Percentiles rank a stretch among this genome's conserved stretches.
Conservation (phyloP, 2,888 invertebrate genomes). For the Andrena fulva region DNA sequence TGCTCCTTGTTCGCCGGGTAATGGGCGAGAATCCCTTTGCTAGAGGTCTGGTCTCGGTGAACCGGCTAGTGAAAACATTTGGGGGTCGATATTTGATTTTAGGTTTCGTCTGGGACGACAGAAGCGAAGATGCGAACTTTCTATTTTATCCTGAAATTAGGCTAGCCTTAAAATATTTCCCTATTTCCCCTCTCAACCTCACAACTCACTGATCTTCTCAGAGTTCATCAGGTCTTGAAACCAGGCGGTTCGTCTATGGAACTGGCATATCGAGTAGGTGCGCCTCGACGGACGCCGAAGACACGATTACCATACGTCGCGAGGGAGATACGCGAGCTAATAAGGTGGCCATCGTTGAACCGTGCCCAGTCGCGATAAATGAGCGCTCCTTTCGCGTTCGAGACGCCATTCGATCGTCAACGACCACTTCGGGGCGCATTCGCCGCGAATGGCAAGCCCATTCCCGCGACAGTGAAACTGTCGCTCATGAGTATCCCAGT, state of each 20-base stretch:
- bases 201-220: no score
- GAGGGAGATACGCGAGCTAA: constrained; percentile 38
- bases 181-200: no score
- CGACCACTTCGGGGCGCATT: constrained; percentile 34
- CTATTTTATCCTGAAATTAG: neutral
- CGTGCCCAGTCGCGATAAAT: constrained; percentile 33
- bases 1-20: neutral
- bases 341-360: constrained; percentile 38
- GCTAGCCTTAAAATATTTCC: no score
- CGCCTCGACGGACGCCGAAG: constrained; percentile 71
- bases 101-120: neutral
- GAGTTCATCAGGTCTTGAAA: neutral
- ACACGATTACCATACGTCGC: constrained; percentile 63
- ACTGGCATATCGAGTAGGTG: constrained; percentile 70
- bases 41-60: neutral
- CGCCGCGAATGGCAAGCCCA: constrained; percentile 26
- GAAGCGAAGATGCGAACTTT: neutral
- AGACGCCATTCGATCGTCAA: constrained; percentile 49
- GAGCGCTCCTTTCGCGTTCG: constrained; percentile 38
- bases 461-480: constrained; percentile 27
- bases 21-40: neutral
- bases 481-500: constrained; percentile 13
- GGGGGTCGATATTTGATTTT: neutral
- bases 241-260: neutral
- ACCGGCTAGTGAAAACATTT: no score